Conservation (phyloP, 2,888 invertebrate species). For the Molorchus minor region DNA sequence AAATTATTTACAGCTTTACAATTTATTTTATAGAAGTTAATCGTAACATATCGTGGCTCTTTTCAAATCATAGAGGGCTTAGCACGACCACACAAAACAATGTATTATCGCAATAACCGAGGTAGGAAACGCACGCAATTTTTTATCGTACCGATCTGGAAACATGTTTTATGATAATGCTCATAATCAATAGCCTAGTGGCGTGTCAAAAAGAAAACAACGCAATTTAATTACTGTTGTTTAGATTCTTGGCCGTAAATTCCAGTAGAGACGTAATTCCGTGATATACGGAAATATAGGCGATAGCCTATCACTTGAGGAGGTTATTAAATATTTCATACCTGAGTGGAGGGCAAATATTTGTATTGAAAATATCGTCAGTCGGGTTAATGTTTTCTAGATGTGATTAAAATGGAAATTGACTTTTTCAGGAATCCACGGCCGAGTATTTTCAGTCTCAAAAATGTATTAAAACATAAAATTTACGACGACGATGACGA, state of each 20-base stretch:
- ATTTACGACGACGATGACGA: too few species aligned
- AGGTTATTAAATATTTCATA: constrained; percentile 1
- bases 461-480: too few species aligned
- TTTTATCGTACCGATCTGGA: constrained; percentile 8
- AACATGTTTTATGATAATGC: constrained; percentile 22
- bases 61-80: constrained; percentile 4
- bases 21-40: too few species aligned
- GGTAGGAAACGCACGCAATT: constrained; percentile 14
- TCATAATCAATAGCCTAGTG: constrained; percentile 18
- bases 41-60: not conserved
- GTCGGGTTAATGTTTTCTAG: too few species aligned
- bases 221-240: constrained; percentile 13
- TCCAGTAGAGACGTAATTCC: constrained; percentile 1
- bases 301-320: not conserved
- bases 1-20: too few species aligned
- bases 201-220: constrained; percentile 15
- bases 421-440: too few species aligned
- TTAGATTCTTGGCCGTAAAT: constrained; percentile 7
- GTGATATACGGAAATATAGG: constrained; percentile 1
- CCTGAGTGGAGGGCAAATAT: not conserved
- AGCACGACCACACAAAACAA: constrained; percentile 8
- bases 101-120: constrained; percentile 1
- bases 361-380: not conserved
- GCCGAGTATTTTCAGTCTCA: too few species aligned
- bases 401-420: too few species aligned